A percentile compares a stretch with the other conserved stretches of the same genome.
These are phyloP conservation scores for Andrena cerasifolii DNA, from an alignment of 1,140 invertebrate species.

Conservation along the genomic window DNA sequence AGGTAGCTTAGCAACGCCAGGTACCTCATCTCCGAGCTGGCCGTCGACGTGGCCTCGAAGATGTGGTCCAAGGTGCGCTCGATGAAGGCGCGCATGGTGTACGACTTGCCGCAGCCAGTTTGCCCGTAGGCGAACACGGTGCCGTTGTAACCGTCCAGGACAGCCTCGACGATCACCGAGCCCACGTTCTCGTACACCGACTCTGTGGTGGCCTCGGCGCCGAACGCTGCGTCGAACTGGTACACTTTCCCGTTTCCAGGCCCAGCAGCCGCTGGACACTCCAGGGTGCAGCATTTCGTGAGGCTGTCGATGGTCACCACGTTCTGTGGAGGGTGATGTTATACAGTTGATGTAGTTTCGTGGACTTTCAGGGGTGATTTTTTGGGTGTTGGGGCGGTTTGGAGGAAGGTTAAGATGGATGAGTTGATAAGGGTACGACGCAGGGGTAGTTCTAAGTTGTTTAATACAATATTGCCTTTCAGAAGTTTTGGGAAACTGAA, in stretches of 20 bases:
- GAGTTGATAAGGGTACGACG: too few species aligned
- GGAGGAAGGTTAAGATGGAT: too few species aligned
- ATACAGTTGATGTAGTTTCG: too few species aligned
- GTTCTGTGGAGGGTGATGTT: constrained; percentile 80
- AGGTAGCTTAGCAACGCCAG: constrained; percentile 95
- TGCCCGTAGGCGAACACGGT: constrained; percentile 95
- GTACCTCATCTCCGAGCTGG: constrained; percentile 90
- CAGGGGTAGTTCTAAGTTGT: too few species aligned
- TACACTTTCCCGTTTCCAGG: constrained; percentile 73
- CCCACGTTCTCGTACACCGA: constrained; percentile 79
- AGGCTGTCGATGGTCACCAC: constrained; percentile 89
- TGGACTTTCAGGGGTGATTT: too few species aligned
- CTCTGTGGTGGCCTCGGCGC: constrained; percentile 73
- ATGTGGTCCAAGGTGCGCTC: constrained; percentile 95
- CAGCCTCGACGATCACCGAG: constrained; percentile 85
- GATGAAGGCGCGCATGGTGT: constrained; percentile 93
- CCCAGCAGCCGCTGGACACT: constrained; percentile 80
- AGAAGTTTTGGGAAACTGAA: too few species aligned
- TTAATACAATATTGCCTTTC: too few species aligned
- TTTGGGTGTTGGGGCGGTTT: too few species aligned
- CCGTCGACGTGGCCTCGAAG: constrained; percentile 94
- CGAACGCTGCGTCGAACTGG: constrained; percentile 79
- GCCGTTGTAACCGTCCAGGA: constrained; percentile 93
- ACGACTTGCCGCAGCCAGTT: constrained; percentile 92
- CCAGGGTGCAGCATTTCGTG: constrained; percentile 90